A percentile compares a stretch with the other conserved stretches of the same genome.
Evolutionary conservation across 2,888 invertebrate genomes (phyloP).

Genomic region (Melanostoma mellinum): DNA sequence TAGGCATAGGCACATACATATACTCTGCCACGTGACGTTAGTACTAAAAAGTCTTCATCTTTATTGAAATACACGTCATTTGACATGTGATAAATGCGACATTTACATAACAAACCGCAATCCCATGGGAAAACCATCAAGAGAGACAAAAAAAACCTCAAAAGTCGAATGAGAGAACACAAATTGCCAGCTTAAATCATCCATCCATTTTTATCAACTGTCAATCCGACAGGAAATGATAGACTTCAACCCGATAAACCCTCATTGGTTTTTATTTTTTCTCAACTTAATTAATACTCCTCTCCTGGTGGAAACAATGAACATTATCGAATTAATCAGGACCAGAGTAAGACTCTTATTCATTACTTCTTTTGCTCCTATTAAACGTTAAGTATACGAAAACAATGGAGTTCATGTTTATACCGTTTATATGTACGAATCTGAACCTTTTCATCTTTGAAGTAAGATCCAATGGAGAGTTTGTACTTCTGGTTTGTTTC

Average conservation of each 20-base stretch:
- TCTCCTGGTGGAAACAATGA: conserved; percentile 59
- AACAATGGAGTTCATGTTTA: conserved; percentile 57
- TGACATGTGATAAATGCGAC: conserved; percentile 53
- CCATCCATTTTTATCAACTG: conserved; percentile 51
- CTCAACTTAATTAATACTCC: conserved; percentile 60
- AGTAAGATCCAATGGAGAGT: conserved; percentile 34
- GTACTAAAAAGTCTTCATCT: conserved; percentile 26
- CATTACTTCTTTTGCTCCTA: conserved; percentile 40
- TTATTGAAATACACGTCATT: conserved; percentile 33
- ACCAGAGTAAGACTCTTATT: conserved; percentile 59
- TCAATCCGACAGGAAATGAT: conserved; percentile 63
- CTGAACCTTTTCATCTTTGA: conserved; percentile 63
- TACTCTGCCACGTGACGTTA: conserved; percentile 39
- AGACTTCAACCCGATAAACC: conserved; percentile 41
- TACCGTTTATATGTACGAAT: conserved; percentile 30
- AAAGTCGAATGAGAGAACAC: not conserved
- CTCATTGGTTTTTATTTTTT: conserved; percentile 12
- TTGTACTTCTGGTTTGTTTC: conserved; percentile 17
- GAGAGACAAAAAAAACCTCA: not conserved
- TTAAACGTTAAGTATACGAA: conserved; percentile 48
- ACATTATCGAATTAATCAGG: conserved; percentile 69
- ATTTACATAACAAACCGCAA: conserved; percentile 16
- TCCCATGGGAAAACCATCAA: not conserved
- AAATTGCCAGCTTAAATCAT: conserved; percentile 38
- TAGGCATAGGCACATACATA: not conserved